These are phyloP conservation scores for Habroteleia sp. DNA, from an alignment of 2,888 invertebrate species.

Conservation along the genomic window DNA sequence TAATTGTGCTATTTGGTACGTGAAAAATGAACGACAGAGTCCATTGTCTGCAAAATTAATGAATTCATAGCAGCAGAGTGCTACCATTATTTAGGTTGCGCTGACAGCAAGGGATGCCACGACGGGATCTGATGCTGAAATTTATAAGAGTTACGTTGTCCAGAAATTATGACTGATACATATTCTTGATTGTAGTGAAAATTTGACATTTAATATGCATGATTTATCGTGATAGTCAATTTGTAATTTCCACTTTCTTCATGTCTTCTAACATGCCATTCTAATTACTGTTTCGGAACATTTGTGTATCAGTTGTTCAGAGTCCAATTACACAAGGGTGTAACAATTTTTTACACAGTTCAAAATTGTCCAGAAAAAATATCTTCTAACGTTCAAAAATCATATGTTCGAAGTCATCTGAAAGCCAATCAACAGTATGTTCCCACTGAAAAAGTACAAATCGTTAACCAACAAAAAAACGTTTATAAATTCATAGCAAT, in stretches of 20 bases:
- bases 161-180: no score
- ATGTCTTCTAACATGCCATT: neutral
- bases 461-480: no score
- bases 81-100: conserved; percentile 16
- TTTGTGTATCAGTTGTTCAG: conserved; percentile 4
- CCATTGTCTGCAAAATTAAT: conserved; percentile 26
- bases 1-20: conserved; percentile 16
- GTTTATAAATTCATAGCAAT: no score
- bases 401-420: no score
- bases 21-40: conserved; percentile 19
- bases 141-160: no score
- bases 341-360: no score
- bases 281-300: conserved; percentile 3
- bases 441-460: no score
- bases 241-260: no score
- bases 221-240: no score
- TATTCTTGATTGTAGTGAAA: no score
- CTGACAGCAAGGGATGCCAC: conserved; percentile 4
- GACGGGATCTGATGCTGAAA: conserved; percentile 11
- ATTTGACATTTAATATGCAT: no score
- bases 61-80: conserved; percentile 22
- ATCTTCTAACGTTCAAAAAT: neutral
- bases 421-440: no score
- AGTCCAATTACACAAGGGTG: neutral
- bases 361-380: neutral